Base-by-base conservation (phyloP, 1,140 invertebrate genomes). In the Drosophila suzukii region DNA sequence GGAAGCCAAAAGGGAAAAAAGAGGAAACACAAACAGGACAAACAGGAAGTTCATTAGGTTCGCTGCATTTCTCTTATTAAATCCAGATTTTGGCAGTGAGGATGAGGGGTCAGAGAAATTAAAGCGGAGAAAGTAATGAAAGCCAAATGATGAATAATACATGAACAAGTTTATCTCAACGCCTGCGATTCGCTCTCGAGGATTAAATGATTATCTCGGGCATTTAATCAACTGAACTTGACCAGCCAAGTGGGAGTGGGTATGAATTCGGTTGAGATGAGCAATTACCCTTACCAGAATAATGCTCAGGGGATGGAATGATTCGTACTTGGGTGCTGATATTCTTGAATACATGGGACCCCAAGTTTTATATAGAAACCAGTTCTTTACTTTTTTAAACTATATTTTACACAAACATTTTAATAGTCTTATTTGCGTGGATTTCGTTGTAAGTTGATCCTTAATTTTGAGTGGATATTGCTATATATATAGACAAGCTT, bases 21-120 rank as follows among this genome's bases (percentile, higher is more conserved):
- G 38, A 57, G 20, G 56, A 68, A 57, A 43, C 46, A 46, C 59
- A 58, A 74, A 43, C 47, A 63, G 46, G 66, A 39, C 68, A 67
- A 72, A 77, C 82, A 89, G 84, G 84, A 90, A 81, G 85, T 90
- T 89, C 84, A 89, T 90, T 88, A 88, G 84, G 84, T 80, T 88
- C 80, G 77, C 65, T 89, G 80, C 79, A 83, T 70, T 86, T 77
- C 51, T 83, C 66, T 79, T 89, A 88, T 88, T 88, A 83, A 88
- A 80, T 88, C 84, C 72, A 68, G 80, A 88, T 83, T 76, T 72
- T 34, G 41, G 20, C 30, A 39, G 41, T 36, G 65, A 41, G 50
- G 7, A 6, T 7, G 12, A 32, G 44, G 39, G 38, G 53, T 44
- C n/a, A 75, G 41, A 34, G 56, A 63, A 71, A 79, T 58, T 58